phyloP scores from a whole-genome alignment of 1,140 invertebrate genomes.

The Phenacoccus solenopsis region DNA sequence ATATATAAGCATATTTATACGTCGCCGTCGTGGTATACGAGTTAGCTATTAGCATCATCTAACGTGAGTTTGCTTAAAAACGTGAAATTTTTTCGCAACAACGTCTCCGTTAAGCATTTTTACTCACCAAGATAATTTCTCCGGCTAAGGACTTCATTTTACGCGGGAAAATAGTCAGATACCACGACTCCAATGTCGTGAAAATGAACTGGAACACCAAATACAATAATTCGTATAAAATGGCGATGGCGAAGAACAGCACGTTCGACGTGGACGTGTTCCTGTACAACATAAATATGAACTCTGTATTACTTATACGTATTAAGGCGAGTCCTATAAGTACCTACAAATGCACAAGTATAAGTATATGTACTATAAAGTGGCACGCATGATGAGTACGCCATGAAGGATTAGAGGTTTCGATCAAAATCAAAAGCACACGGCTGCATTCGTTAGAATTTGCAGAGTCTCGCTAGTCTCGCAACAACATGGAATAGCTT shows the following conservation, averaged over 20 bases:
- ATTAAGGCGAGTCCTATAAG: no score
- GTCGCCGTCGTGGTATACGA: no score
- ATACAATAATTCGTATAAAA: constrained; percentile 24
- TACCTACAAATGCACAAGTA: neutral
- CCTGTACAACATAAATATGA: no score
- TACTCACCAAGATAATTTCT: constrained; percentile 48
- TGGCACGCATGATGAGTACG: neutral
- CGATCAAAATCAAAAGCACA: no score
- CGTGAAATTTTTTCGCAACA: neutral
- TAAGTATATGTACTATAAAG: neutral
- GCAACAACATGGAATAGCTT: no score
- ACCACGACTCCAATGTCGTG: constrained; percentile 34
- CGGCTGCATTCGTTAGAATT: no score
- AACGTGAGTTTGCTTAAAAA: no score
- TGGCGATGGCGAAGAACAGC: neutral
- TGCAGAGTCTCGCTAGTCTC: no score
- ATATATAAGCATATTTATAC: no score
- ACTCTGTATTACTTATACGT: no score
- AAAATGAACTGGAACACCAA: constrained; percentile 24
- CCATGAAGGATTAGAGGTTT: no score
- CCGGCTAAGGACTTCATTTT: constrained; percentile 43
- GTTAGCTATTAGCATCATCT: no score
- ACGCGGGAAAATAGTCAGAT: constrained; percentile 37
- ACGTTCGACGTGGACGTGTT: neutral
- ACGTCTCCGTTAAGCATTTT: neutral